Base-by-base conservation (phyloP, 1,140 invertebrate species). In the Euura saliciscinereae region DNA sequence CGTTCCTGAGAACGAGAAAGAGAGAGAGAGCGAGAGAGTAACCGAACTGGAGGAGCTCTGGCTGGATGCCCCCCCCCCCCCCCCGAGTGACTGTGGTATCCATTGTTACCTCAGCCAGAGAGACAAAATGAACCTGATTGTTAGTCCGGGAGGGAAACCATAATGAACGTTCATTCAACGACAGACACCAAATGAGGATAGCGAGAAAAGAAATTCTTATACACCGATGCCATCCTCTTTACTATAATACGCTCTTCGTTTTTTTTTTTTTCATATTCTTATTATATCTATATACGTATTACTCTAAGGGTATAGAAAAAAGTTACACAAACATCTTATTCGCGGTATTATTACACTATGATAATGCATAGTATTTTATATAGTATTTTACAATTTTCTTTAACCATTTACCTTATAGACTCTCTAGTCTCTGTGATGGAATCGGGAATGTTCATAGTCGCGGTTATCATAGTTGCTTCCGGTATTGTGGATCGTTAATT, bases 61-160 rank as follows among this genome's bases (percentile, higher is more conserved):
- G 28, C 73, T 28, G 66, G 59, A 59, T 44, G 28, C 64, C 66
- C 42, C 65, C 44, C 43, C 65, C 44, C 43, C 44, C 45, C n/a
- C 66, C 65, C 28, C 28, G 28, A 28, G 28, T 28, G 28, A 28
- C 28, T 28, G 77, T 77, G 76, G 66, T 59, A 59, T 73, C 79
- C 70, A 85, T 85, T 85, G 82, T 85, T 83, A 78, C 78, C 81
- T 78, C 77, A 78, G 84, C 80, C 82, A 82, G 80, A 83, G 83
- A 84, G 82, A 83, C 80, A 83, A 83, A 83, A 83, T 83, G 82
- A 83, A 83, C 82, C 79, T 79, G 82, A 83, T 83, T 83, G 82
- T 83, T 83, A 82, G 80, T 80, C 79, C 80, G 77, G 80, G 28
- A 28, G 81, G 80, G 80, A 80, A 80, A 83, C 82, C 80, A 83